Conservation (phyloP, 2,113 vertebrate genomes). For the Tyrannus savana region DNA sequence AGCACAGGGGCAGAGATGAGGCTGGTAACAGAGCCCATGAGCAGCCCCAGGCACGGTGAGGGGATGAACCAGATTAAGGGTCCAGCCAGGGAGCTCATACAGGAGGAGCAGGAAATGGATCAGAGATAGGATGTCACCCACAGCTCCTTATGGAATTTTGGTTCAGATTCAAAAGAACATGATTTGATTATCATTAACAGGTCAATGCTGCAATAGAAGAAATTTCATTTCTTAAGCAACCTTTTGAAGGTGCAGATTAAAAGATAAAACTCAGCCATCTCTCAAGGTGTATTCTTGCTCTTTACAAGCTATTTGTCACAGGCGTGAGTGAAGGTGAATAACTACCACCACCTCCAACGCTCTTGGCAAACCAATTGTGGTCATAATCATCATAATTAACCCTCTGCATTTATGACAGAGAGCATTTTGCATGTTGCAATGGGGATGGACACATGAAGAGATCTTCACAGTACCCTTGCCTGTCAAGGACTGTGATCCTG, state of each 20-base stretch:
- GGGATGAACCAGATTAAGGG: too few species aligned
- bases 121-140: neutral
- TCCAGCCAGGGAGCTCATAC: neutral
- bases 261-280: neutral
- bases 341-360: neutral
- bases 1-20: accelerated
- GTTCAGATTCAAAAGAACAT: neutral
- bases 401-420: neutral
- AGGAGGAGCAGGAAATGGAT: neutral
- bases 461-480: neutral
- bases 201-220: neutral
- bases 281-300: neutral
- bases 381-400: neutral
- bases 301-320: neutral
- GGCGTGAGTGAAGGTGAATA: neutral
- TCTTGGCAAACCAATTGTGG: neutral
- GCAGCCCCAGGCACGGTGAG: neutral
- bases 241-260: neutral
- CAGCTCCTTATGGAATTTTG: neutral
- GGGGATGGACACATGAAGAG: neutral
- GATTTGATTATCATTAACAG: neutral
- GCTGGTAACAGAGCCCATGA: neutral
- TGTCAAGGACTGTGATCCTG: neutral
- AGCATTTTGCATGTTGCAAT: neutral
- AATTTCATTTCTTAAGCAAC: neutral